Percentiles rank a stretch among this genome's conserved stretches.
These are phyloP conservation scores for Eulemur rubriventer DNA, from an alignment of 2,797 vertebrate species.

Conservation along the genomic window DNA sequence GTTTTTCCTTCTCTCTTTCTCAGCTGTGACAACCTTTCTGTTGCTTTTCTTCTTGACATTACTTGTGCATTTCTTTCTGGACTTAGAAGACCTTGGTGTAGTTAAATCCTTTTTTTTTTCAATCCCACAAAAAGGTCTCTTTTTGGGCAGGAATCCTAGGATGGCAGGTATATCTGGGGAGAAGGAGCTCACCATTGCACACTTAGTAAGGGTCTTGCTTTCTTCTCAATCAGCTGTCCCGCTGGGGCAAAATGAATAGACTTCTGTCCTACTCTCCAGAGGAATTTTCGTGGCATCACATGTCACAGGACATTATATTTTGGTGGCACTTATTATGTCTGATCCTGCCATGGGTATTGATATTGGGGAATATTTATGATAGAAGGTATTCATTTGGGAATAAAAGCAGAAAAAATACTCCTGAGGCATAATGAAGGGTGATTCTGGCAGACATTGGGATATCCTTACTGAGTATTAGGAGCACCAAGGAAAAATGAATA, in stretches of 20 bases:
- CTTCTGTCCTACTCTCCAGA: not conserved
- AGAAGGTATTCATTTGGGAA: not conserved
- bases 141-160: not conserved
- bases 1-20: slow-evolving; percentile 6
- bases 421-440: not conserved
- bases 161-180: not conserved
- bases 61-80: not conserved
- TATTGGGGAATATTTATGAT: not conserved
- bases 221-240: not conserved
- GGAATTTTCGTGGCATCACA: not conserved
- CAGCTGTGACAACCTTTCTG: not conserved
- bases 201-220: not conserved
- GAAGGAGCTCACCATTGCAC: not conserved
- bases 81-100: not conserved
- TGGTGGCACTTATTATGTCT: not conserved
- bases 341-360: not conserved
- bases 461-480: not conserved
- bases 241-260: not conserved
- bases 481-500: not conserved
- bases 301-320: not conserved
- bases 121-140: not conserved
- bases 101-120: not conserved
- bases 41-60: not conserved
- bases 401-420: not conserved
- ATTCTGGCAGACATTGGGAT: not conserved